Percentiles rank a stretch among this genome's conserved stretches.
Conservation (phyloP, 2,888 invertebrate species). For the Sinodicranocentrus sp. region DNA sequence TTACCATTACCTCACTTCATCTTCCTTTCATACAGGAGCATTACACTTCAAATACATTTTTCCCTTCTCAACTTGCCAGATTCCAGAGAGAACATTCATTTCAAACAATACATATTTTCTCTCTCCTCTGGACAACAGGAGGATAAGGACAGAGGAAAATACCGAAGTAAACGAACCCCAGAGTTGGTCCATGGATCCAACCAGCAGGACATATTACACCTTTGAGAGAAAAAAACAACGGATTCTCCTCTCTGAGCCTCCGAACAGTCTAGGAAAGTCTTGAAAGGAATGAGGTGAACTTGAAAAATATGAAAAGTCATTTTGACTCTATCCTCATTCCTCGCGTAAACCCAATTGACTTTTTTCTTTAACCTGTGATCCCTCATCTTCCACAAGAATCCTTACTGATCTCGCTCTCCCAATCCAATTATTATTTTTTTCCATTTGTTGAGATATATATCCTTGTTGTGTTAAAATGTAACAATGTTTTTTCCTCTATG, state of each 20-base stretch:
- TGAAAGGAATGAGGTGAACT: conserved; percentile 60
- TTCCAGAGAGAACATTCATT: conserved; percentile 3
- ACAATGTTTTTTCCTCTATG: not conserved
- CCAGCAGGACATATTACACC: conserved; percentile 43
- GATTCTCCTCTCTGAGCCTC: conserved; percentile 38
- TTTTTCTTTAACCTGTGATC: conserved; percentile 71
- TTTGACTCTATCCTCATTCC: conserved; percentile 24
- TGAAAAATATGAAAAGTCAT: conserved; percentile 56
- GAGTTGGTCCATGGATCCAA: conserved; percentile 58
- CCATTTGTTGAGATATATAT: not conserved
- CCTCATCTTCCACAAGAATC: conserved; percentile 28
- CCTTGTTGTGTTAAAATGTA: not conserved
- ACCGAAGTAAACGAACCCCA: conserved; percentile 66
- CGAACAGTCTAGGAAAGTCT: conserved; percentile 55
- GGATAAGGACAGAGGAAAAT: conserved; percentile 40
- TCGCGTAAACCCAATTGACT: conserved; percentile 72
- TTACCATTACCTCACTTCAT: conserved; percentile 18
- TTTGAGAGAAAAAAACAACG: conserved; percentile 46
- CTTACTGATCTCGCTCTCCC: conserved; percentile 45
- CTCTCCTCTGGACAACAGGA: conserved; percentile 2
- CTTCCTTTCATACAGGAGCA: conserved; percentile 6
- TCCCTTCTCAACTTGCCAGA: conserved; percentile 4
- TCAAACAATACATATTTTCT: too few species aligned
- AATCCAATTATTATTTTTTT: conserved; percentile 72
- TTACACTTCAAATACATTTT: not conserved